Percentiles rank a stretch among this genome's conserved stretches.
Evolutionary conservation across 2,797 vertebrate species (phyloP).

Genomic region (Thunnus albacares): DNA sequence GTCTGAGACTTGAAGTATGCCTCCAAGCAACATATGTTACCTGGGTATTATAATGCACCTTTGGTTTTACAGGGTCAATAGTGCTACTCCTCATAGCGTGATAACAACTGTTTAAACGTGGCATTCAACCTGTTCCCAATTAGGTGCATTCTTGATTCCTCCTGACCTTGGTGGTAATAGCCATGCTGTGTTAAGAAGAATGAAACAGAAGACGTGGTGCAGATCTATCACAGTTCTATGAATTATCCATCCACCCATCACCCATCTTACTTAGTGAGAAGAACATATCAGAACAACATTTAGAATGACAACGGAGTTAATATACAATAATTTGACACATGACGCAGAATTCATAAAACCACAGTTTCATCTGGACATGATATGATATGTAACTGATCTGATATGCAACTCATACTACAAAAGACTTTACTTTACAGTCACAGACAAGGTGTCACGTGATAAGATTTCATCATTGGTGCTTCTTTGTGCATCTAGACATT

Average conservation of each 20-base stretch:
- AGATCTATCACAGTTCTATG: slow-evolving; percentile 21
- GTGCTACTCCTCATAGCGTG: slow-evolving; percentile 35
- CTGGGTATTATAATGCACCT: slow-evolving; percentile 27
- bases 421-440: slow-evolving; percentile 8
- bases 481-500: slow-evolving; percentile 56
- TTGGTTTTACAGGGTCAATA: slow-evolving; percentile 27
- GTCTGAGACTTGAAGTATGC: background rate
- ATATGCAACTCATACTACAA: slow-evolving; percentile 46
- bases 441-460: slow-evolving; percentile 47
- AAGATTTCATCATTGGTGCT: slow-evolving; percentile 47
- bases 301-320: background rate
- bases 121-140: slow-evolving; percentile 56
- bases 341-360: slow-evolving; percentile 37
- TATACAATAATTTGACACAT: slow-evolving; percentile 9
- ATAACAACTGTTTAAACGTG: slow-evolving; percentile 50
- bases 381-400: slow-evolving; percentile 47
- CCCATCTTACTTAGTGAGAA: background rate
- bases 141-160: slow-evolving; percentile 48
- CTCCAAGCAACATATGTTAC: slow-evolving; percentile 17
- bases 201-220: slow-evolving; percentile 18
- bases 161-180: slow-evolving; percentile 45
- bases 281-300: background rate
- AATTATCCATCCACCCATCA: slow-evolving; percentile 1
- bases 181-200: slow-evolving; percentile 35
- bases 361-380: slow-evolving; percentile 47